Percentiles rank a stretch among this genome's conserved stretches.
phyloP scores from a whole-genome alignment of 2,888 invertebrate species.

The Cryptocephalus primarius region DNA sequence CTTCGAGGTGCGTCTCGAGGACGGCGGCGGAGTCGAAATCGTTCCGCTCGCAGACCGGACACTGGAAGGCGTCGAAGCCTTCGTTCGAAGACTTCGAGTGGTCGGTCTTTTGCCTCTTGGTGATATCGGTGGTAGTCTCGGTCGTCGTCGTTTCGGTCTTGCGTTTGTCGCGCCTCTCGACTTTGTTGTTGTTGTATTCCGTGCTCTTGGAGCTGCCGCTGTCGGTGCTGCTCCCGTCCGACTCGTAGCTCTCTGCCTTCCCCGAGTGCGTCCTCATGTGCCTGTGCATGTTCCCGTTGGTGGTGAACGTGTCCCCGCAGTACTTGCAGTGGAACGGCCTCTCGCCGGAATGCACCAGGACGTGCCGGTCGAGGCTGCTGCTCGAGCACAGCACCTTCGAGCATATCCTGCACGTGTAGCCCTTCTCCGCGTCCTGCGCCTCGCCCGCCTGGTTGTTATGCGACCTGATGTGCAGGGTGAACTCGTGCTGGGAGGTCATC shows the following conservation, averaged over 20 bases:
- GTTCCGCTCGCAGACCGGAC: slow-evolving; percentile 52
- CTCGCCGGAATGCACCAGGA: slow-evolving; percentile 70
- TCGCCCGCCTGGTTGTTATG: slow-evolving; percentile 48
- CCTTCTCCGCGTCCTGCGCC: slow-evolving; percentile 34
- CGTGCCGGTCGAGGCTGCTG: slow-evolving; percentile 69
- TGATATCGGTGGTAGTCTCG: slow-evolving; percentile 13
- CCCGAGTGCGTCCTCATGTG: slow-evolving; percentile 64
- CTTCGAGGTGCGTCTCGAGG: slow-evolving; percentile 54
- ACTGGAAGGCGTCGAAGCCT: slow-evolving; percentile 34
- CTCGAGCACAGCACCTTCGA: slow-evolving; percentile 64
- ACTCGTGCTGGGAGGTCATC: slow-evolving; percentile 51
- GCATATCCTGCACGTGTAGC: slow-evolving; percentile 54
- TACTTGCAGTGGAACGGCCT: slow-evolving; percentile 69
- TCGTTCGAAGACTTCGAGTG: slow-evolving; percentile 8
- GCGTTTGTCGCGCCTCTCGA: slow-evolving; percentile 31
- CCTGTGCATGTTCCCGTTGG: slow-evolving; percentile 78
- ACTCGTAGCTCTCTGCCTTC: slow-evolving; percentile 42
- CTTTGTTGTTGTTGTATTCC: slow-evolving; percentile 34
- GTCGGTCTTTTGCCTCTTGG: slow-evolving; percentile 20
- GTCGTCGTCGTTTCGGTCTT: slow-evolving; percentile 30
- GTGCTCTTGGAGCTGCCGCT: slow-evolving; percentile 31
- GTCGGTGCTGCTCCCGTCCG: slow-evolving; percentile 46
- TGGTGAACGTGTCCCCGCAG: slow-evolving; percentile 72
- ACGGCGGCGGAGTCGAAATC: slow-evolving; percentile 49
- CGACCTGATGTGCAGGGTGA: slow-evolving; percentile 57